Base-by-base conservation (phyloP, 2,797 vertebrate genomes). In the Oryzias dopingdopingensis region DNA sequence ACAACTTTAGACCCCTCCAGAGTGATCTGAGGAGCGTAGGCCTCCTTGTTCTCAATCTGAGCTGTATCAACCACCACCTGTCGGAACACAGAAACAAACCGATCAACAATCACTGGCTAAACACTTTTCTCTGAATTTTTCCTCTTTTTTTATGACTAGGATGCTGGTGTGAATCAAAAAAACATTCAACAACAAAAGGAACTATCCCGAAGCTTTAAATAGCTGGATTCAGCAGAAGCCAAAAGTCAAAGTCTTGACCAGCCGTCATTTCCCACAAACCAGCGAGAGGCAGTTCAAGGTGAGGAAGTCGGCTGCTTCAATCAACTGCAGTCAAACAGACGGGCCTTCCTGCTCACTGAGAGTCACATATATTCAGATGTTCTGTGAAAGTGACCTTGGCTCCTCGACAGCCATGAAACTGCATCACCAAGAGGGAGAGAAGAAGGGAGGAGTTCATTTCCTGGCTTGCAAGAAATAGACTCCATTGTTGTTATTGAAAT, bases 51-150 rank as follows among this genome's bases (percentile, higher is more conserved):
- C 89, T 99, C 97, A 67, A 97, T 98, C 90, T 99, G 96, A 67
- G 97, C 97, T 0, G 97, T 99, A 76, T 99, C 97, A 61, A 99
- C 97, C 77, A 99, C 97, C 86, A 99, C 97, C 97, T 99, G 73
- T 65, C 29, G 42, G 26, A 46, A 78, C 42, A 72, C 32, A 80
- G 3, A 82, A 40, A 71, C 56, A 63, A 14, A 5, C 2, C 41
- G 15, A 44, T 46, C 13, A 62, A 71, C n/a, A 79, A 29, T 18
- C 52, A 40, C 16, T 6, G 49, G 17, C 18, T 5, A 40, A 45
- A 37, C 24, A 3, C 14, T 15, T 5, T n/a, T 42, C 22, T 42
- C 57, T 49, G 18, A 3, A 52, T 17, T 14, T 15, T 24, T 47
- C 49, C 37, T 49, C 52, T 16, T 52, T 0, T 0, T 48, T 53